phyloP scores from a whole-genome alignment of 1,140 invertebrate genomes.

The Atopsyche davidsoni region DNA sequence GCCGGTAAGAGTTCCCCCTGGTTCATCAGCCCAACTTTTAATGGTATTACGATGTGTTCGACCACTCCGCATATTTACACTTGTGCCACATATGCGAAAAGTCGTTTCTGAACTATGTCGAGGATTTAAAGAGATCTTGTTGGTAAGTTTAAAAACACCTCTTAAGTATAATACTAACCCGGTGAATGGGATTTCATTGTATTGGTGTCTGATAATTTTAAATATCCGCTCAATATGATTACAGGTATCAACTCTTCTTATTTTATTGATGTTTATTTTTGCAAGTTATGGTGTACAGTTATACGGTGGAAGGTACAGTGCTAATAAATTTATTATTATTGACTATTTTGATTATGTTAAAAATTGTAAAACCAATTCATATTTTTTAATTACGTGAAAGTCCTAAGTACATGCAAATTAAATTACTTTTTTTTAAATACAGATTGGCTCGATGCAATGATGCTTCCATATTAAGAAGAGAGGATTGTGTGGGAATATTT shows the following conservation, averaged over 20 bases:
- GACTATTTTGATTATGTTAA: too few relatives aligned
- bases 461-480: constrained; percentile 73
- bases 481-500: constrained; percentile 93
- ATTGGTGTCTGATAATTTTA: too few relatives aligned
- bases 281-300: constrained; percentile 98
- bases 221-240: too few relatives aligned
- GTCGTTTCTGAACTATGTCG: constrained; percentile 97
- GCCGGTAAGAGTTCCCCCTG: constrained; percentile 84
- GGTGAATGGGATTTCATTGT: constrained; percentile 8
- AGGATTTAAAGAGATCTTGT: constrained; percentile 98
- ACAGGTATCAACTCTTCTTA: constrained; percentile 93
- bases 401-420: too few relatives aligned
- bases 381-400: too few relatives aligned
- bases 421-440: too few relatives aligned
- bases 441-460: constrained; percentile 95
- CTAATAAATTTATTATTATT: too few relatives aligned
- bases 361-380: too few relatives aligned
- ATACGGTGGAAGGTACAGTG: constrained; percentile 79
- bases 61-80: constrained; percentile 92
- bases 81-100: constrained; percentile 99
- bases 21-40: constrained; percentile 87
- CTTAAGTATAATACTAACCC: too few relatives aligned
- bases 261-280: constrained; percentile 98
- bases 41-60: constrained; percentile 96
- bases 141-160: constrained; percentile 70